Evolutionary conservation across 2,888 invertebrate genomes (phyloP).

Genomic region (Netelia virgata): DNA sequence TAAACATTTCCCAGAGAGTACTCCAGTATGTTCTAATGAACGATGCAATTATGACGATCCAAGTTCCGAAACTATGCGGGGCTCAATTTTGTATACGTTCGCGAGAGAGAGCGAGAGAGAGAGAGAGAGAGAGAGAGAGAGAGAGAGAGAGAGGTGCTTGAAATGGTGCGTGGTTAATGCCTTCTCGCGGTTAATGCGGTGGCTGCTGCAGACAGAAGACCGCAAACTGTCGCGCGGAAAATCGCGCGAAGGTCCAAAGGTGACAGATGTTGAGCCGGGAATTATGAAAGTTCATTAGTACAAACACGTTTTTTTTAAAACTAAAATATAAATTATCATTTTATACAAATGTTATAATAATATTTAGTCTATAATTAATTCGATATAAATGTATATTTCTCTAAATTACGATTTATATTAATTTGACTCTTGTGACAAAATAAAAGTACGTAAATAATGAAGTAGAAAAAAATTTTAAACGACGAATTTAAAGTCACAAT

Average conservation of each 20-base stretch:
- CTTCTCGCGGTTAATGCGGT: slow-evolving; percentile 32
- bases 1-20: slow-evolving; percentile 21
- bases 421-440: too few species aligned
- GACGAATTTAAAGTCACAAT: too few species aligned
- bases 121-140: not conserved
- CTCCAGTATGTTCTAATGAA: slow-evolving; percentile 25
- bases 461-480: too few species aligned
- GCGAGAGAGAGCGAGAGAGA: not conserved
- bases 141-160: not conserved
- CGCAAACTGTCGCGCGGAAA: slow-evolving; percentile 14
- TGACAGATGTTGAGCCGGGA: not conserved
- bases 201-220: slow-evolving; percentile 34
- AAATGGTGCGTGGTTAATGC: slow-evolving; percentile 40
- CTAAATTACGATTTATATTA: too few species aligned
- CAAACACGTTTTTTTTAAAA: too few species aligned
- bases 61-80: not conserved
- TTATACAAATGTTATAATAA: too few species aligned
- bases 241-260: not conserved
- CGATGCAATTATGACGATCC: slow-evolving; percentile 50
- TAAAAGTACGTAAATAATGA: too few species aligned
- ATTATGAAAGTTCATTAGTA: not conserved
- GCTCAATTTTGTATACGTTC: slow-evolving; percentile 31
- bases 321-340: too few species aligned
- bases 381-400: too few species aligned
- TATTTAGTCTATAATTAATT: too few species aligned